Evolutionary conservation across 2,888 invertebrate genomes (phyloP), one percentile per base, ranked within the genome.

Genomic region (Tupiocoris notatus): DNA sequence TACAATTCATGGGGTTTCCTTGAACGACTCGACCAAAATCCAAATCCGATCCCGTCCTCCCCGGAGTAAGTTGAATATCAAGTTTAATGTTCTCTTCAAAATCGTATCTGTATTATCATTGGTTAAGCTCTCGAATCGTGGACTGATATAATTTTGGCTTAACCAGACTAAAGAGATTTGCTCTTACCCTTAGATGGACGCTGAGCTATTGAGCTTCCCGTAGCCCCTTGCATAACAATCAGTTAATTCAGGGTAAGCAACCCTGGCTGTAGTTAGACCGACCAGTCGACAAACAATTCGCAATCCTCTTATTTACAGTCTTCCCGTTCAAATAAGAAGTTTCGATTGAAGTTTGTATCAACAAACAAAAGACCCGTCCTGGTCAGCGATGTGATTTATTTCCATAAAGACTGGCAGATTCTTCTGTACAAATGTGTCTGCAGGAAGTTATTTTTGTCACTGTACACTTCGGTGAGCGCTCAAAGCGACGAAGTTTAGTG

Each of bases 1-100:
- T 67, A 67, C 67, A 67, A 67, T 67, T 67, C 67, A 67, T 67
- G n/a, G 67, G 67, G 56, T 67, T 67, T 67, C 67, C 67, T 67
- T 67, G 57, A 67, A 67, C 67, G 57, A 56, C 22, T 67, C 25
- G n/a, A 6, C 18, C 25, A 39, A 25, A 65, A 25, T 25, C 65
- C 39, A 17, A 18, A 39, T 12, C 39, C 39, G 39, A 39, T 39
- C 39, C 39, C 12, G 3, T 12, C 39, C 6, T 12, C 12, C 65
- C 17, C 23, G 16, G 16, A n/a, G 39, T 6, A 7, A 61, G 17
- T 18, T 24, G 24, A 24, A 65, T 25, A 65, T 65, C 39, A 39
- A 65, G 18, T 39, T 65, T 18, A 16, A 39, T 39, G 39, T 25
- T 39, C 21, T 2, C 18, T 9, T 16, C 25, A 12, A 65, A 12